Evolutionary conservation across 2,113 vertebrate species (phyloP).

Genomic region (Eulemur macaco): DNA sequence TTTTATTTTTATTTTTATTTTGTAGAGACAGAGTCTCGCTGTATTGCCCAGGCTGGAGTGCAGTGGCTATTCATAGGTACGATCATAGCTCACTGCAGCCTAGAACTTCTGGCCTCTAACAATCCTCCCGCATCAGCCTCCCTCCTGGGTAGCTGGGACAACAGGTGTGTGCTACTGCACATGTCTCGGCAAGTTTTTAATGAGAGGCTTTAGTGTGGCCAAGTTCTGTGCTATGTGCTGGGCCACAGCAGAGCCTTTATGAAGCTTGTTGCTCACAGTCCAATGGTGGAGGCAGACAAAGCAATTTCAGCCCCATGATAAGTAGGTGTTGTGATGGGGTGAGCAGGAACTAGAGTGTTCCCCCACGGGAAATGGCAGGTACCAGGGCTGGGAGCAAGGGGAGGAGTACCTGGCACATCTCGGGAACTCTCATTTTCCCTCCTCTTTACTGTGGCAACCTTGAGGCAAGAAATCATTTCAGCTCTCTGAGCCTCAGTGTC

Average conservation of each 20-base stretch:
- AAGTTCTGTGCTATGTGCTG: background rate
- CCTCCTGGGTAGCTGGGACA: background rate
- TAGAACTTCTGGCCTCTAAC: background rate
- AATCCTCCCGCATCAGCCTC: background rate
- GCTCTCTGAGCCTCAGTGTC: background rate
- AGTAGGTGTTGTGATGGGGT: background rate
- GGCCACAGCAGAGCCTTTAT: background rate
- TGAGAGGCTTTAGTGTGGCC: background rate
- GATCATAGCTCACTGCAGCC: background rate
- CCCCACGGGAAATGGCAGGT: background rate
- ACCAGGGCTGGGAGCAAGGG: background rate
- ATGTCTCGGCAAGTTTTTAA: background rate
- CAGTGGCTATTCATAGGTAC: background rate
- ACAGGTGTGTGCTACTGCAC: background rate
- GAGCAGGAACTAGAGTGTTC: background rate
- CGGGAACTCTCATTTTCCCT: background rate
- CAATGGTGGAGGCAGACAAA: background rate
- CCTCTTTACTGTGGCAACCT: background rate
- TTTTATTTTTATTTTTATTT: background rate
- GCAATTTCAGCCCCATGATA: background rate
- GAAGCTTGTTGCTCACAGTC: background rate
- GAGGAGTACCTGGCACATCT: background rate
- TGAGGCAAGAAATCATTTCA: background rate
- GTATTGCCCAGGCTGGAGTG: background rate
- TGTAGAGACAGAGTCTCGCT: background rate